phyloP scores from a whole-genome alignment of 2,113 vertebrate genomes.

The Strix aluco region DNA sequence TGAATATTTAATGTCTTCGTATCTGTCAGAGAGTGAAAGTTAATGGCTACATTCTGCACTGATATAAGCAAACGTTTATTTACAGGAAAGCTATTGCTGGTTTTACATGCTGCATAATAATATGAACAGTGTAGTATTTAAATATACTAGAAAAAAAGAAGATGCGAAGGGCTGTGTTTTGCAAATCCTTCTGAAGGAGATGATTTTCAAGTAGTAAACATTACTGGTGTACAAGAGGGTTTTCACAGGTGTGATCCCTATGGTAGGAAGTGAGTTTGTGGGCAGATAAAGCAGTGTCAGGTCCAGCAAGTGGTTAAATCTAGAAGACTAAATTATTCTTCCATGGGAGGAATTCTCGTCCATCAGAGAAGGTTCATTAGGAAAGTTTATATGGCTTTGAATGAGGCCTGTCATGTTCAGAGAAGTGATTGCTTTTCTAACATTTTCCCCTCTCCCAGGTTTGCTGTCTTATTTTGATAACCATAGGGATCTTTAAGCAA shows the following conservation, averaged over 20 bases:
- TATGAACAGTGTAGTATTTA: neutral
- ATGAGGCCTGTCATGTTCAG: neutral
- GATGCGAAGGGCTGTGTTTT: neutral
- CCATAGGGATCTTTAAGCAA: neutral
- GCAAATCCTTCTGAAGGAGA: neutral
- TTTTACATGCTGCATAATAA: neutral
- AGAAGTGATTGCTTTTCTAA: neutral
- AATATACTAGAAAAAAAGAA: neutral
- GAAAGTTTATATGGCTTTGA: neutral
- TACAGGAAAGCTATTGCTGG: neutral
- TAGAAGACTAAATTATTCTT: neutral
- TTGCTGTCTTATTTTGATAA: neutral
- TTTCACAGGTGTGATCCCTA: neutral
- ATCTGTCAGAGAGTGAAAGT: neutral
- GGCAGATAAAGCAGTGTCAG: neutral
- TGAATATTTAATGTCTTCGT: neutral
- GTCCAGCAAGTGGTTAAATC: neutral
- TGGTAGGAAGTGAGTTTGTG: neutral
- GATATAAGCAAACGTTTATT: neutral
- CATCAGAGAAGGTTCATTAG: neutral
- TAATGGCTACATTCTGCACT: neutral
- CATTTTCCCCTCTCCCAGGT: neutral
- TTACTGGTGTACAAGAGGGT: neutral
- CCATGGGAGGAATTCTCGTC: neutral
- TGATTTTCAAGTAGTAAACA: neutral